These are phyloP conservation scores for Synergus japonicus DNA, from an alignment of 2,888 invertebrate genomes.

Conservation along the genomic window DNA sequence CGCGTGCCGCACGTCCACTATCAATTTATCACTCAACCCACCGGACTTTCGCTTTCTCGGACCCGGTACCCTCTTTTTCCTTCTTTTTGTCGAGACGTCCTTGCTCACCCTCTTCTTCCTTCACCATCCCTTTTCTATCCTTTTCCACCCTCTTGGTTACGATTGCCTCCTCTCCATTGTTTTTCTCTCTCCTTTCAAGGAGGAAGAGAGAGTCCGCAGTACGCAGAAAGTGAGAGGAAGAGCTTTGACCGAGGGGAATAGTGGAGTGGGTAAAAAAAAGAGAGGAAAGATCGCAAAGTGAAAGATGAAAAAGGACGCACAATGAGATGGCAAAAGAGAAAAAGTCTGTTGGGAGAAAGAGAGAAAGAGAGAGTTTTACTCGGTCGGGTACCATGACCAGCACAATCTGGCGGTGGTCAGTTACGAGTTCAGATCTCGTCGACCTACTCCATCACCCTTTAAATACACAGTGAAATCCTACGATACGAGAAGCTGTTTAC, in stretches of 20 bases:
- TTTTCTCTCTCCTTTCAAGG: slow-evolving; percentile 16
- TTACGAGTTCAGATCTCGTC: slow-evolving; percentile 61
- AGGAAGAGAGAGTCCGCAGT: background rate
- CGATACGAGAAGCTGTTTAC: slow-evolving; percentile 39
- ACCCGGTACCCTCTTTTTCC: slow-evolving; percentile 60
- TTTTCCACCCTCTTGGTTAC: slow-evolving; percentile 44
- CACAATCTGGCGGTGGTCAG: slow-evolving; percentile 74
- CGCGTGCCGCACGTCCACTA: slow-evolving; percentile 75
- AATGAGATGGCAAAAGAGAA: slow-evolving; percentile 43
- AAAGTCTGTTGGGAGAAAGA: slow-evolving; percentile 46
- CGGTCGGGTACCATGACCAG: slow-evolving; percentile 71
- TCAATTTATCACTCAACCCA: slow-evolving; percentile 74
- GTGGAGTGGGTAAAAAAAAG: slow-evolving; percentile 29
- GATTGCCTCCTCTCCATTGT: slow-evolving; percentile 9
- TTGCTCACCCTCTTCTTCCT: slow-evolving; percentile 51
- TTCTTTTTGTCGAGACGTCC: slow-evolving; percentile 62
- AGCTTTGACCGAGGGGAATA: slow-evolving; percentile 26
- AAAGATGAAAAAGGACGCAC: slow-evolving; percentile 39
- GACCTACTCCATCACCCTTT: slow-evolving; percentile 47
- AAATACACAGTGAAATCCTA: slow-evolving; percentile 19
- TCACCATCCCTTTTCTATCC: slow-evolving; percentile 50
- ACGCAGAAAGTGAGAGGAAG: slow-evolving; percentile 32
- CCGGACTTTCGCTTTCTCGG: slow-evolving; percentile 66
- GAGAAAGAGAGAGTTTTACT: slow-evolving; percentile 51
- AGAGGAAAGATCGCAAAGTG: slow-evolving; percentile 9